Base-by-base conservation (phyloP, 1,140 invertebrate species). In the Drosophila ogumai region DNA sequence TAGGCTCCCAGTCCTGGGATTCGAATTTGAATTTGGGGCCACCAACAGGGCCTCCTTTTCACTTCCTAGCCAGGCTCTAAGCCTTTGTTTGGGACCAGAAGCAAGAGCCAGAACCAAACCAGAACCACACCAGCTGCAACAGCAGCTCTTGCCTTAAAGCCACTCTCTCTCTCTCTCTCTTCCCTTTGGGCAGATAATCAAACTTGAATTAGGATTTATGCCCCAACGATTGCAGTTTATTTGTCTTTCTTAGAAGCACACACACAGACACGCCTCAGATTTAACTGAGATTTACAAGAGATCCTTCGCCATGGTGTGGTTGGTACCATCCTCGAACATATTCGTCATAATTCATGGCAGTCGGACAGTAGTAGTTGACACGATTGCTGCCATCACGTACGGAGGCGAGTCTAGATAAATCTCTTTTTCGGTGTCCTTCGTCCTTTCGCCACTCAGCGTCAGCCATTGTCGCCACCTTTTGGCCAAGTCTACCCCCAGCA, bases 381-480 rank as follows among this genome's bases (percentile, higher is more conserved):
- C 85, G 85, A 88, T 88, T 88, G 58, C 68, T 71, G 79, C 43
- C 65, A 78, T 82, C 84, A 87, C 84, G 84, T 87, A 82, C 60
- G 47, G 28, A 32, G 49, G 49, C 67, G 47, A n/a, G 75, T 69
- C 84, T 88, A 71, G 85, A 87, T 88, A 87, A 84, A 87, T 87
- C 84, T 87, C 79, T 82, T 73, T 60, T 76, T 55, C 40, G 54
- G 61, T 40, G 34, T 54, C 38, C 61, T 75, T 28, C 46, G 25
- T 34, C 43, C 60, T 58, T 31, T 59, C 25, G 66, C 61, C 67
- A 82, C 84, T 87, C 84, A 80, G 63, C 80, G 61, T 63, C 60
- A 81, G 46, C 79, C 64, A 81, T 64, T 76, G 61, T 77, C 65
- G 65, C 73, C 85, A 87, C 84, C 84, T 90, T 86, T 80, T 57